A percentile compares a stretch with the other conserved stretches of the same genome.
Conservation (phyloP, 2,797 vertebrate species). For the Perodicticus potto region DNA sequence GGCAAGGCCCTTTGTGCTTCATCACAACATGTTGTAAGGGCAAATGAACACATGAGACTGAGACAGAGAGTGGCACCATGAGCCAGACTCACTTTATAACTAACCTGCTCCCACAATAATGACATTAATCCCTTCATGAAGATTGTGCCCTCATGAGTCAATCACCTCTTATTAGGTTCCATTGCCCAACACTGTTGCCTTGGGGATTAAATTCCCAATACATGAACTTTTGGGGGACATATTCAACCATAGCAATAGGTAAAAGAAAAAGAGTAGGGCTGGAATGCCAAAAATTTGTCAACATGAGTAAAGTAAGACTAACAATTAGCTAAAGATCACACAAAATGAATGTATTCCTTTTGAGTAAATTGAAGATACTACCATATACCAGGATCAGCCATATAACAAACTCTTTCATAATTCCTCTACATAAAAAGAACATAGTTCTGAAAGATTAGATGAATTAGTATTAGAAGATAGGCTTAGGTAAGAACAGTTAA, state of each 20-base stretch:
- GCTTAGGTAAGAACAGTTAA: background rate
- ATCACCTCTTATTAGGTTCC: background rate
- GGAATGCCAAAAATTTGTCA: background rate
- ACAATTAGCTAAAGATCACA: background rate
- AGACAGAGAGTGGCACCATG: background rate
- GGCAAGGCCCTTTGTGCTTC: background rate
- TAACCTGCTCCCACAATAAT: background rate
- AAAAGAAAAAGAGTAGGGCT: constrained; percentile 26
- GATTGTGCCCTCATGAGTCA: background rate
- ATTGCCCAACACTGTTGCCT: background rate
- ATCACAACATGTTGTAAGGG: background rate
- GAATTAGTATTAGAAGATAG: background rate
- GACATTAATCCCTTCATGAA: background rate
- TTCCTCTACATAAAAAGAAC: background rate
- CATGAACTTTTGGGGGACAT: background rate
- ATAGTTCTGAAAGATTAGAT: constrained; percentile 1
- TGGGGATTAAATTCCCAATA: background rate
- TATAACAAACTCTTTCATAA: background rate
- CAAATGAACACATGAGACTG: background rate
- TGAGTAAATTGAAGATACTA: background rate
- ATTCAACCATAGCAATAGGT: background rate
- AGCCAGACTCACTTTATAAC: background rate
- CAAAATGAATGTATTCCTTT: background rate
- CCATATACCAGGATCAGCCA: background rate
- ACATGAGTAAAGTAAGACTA: constrained; percentile 31